Conservation (phyloP, 2,113 vertebrate genomes). For the Albula glossodonta region DNA sequence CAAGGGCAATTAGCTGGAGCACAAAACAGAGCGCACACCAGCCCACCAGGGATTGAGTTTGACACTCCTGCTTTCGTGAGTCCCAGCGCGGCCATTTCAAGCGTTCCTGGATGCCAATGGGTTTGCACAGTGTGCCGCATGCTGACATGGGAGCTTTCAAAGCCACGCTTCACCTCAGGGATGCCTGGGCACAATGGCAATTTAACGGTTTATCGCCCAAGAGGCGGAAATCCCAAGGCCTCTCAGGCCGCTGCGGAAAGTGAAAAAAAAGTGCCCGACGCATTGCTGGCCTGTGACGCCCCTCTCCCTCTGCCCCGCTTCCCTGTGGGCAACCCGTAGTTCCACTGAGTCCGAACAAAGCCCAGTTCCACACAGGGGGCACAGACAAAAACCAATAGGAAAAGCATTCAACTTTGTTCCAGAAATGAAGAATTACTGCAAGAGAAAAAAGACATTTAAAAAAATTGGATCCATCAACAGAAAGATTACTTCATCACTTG, state of each 20-base stretch:
- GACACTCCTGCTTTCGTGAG: neutral
- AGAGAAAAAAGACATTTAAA: too few species aligned
- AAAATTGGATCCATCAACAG: too few species aligned
- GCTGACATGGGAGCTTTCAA: neutral
- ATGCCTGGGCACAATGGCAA: neutral
- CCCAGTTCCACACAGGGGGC: neutral
- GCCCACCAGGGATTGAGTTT: neutral
- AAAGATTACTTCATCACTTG: too few species aligned
- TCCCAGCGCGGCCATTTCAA: neutral
- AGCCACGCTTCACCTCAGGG: neutral
- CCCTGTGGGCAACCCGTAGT: neutral
- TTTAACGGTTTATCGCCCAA: neutral
- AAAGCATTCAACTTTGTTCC: neutral
- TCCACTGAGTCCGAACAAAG: neutral
- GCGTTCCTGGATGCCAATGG: neutral
- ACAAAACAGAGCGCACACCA: neutral
- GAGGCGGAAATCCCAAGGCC: neutral
- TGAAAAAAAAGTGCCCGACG: neutral
- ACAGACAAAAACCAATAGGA: too few species aligned
- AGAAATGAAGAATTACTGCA: neutral
- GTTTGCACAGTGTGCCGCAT: neutral
- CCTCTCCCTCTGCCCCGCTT: neutral
- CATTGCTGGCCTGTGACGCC: neutral
- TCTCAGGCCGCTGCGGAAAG: neutral
- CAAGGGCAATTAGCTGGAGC: neutral